These are phyloP conservation scores for Bombus polaris DNA, from an alignment of 1,140 invertebrate genomes.

Conservation along the genomic window DNA sequence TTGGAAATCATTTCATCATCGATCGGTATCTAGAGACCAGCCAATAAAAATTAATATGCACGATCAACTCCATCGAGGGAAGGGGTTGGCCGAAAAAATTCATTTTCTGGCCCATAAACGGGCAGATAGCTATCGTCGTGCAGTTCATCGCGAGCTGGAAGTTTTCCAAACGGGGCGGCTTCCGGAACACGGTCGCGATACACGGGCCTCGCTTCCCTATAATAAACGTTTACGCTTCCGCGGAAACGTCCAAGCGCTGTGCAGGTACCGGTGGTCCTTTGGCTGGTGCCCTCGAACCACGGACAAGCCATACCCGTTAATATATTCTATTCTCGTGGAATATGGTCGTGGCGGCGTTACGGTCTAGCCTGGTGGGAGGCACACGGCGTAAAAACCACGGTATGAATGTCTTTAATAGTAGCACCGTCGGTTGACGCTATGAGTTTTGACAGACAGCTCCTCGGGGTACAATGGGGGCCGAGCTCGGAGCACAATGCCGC, in stretches of 20 bases:
- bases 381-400: not conserved
- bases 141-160: conserved; percentile 22
- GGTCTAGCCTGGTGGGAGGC: not conserved
- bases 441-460: conserved; percentile 69
- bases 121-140: conserved; percentile 2
- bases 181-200: not conserved
- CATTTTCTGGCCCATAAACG: conserved; percentile 43
- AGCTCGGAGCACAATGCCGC: conserved; percentile 37
- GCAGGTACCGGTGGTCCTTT: not conserved
- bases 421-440: conserved; percentile 58
- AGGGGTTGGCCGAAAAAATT: not conserved
- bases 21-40: not conserved
- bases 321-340: conserved; percentile 46
- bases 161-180: conserved; percentile 34
- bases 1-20: not conserved
- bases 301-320: conserved; percentile 14
- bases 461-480: conserved; percentile 57
- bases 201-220: not conserved
- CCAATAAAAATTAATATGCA: conserved; percentile 1
- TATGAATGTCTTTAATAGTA: conserved; percentile 65
- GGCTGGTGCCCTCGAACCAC: not conserved
- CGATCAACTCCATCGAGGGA: not conserved
- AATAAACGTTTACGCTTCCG: conserved; percentile 39
- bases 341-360: not conserved
- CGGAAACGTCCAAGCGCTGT: conserved; percentile 17